phyloP scores from a whole-genome alignment of 2,797 vertebrate genomes.

The Huso huso region DNA sequence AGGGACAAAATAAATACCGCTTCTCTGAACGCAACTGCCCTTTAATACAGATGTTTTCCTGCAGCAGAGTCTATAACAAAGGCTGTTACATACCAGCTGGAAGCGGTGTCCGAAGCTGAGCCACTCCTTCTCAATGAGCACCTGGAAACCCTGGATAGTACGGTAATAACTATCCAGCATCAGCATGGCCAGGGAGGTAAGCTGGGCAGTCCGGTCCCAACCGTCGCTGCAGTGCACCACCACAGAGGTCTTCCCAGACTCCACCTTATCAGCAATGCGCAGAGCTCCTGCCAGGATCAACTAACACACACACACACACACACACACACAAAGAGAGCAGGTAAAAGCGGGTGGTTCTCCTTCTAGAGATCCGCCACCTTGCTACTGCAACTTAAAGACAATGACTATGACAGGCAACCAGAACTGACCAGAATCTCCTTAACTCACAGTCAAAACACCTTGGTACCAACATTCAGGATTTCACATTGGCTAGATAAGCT shows the following conservation, averaged over 20 bases:
- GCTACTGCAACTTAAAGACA: no score
- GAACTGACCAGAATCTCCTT: neutral
- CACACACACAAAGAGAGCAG: slow-evolving; percentile 10
- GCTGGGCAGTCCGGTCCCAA: slow-evolving; percentile 91
- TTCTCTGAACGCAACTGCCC: no score
- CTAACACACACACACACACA: slow-evolving; percentile 45
- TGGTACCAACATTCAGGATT: no score
- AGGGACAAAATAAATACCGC: no score
- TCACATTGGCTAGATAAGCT: neutral
- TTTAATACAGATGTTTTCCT: no score
- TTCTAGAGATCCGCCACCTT: neutral
- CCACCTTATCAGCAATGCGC: slow-evolving; percentile 89
- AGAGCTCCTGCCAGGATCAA: slow-evolving; percentile 87
- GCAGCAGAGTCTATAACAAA: no score
- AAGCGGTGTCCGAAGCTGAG: slow-evolving; percentile 92
- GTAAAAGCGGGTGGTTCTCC: neutral
- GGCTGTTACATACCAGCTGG: slow-evolving; percentile 71
- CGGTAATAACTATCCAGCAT: slow-evolving; percentile 89
- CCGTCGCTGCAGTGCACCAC: slow-evolving; percentile 94
- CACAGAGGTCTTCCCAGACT: slow-evolving; percentile 91
- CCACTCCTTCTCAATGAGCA: slow-evolving; percentile 95
- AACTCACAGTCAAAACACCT: no score
- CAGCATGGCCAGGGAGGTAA: slow-evolving; percentile 86
- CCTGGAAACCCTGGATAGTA: slow-evolving; percentile 82
- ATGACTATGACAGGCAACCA: neutral